Base-by-base conservation (phyloP, 2,113 vertebrate genomes). In the Malurus melanocephalus region DNA sequence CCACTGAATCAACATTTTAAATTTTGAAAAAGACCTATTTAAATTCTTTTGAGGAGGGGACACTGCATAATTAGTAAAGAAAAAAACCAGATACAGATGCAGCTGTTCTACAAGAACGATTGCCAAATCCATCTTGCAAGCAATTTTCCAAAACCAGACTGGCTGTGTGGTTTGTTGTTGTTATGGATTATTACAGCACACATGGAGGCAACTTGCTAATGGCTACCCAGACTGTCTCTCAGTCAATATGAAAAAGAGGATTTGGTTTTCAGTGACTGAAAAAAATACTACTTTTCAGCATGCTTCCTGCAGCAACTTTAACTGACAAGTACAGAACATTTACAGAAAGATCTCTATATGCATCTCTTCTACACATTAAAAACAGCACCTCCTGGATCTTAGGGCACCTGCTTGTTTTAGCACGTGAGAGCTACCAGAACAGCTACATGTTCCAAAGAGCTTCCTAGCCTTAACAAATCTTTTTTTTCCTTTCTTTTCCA, bases 171-270 rank as follows among this genome's bases (percentile, higher is more conserved):
- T 52, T 89, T 79, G 38, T 60, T 83, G n/a, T 61, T 91, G 45
- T 82, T 75, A 35, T 1, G 11, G 32, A 57, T 79, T 68, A 65
- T 4, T 57, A 53, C 46, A 71, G 62, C 33, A 80, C 48, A 43
- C 23, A 27, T 0, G 1, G 9, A 90, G 42, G 43, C 53, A 83
- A n/a, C 65, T 80, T 66, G 61, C 46, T 66, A 62, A 77, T 7
- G 1, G 60, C 30, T 45, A 72, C 26, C 14, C 23, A 67, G 46
- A 46, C 22, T 0, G 0, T 7, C 48, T 51, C 59, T 22, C 56
- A 35, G 49, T 38, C 68, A 35, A 11, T 2, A 16, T 7, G 11
- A 46, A 87, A 77, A 74, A 56, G 17, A 35, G 11, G 35, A 78
- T 59, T 67, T 61, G 11, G 20, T 33, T 38, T 71, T 65, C 45